These are phyloP conservation scores for Astreopora myriophthalma DNA, from an alignment of 64 coral and sea anemone species.

Conservation along the genomic window DNA sequence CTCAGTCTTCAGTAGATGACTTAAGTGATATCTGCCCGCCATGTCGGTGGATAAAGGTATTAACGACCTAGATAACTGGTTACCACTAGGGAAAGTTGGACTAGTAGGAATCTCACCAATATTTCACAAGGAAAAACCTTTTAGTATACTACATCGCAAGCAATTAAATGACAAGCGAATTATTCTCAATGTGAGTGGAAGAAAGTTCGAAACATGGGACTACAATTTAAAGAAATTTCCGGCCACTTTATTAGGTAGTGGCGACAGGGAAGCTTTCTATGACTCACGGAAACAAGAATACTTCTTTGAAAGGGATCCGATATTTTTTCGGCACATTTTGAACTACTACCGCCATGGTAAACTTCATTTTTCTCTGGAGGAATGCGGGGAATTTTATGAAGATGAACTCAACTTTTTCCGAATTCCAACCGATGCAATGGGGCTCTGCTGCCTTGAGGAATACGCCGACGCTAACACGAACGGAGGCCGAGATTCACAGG, in stretches of 20 bases:
- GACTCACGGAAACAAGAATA: conserved; percentile 72
- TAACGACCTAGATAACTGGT: conserved; percentile 49
- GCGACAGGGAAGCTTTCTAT: conserved; percentile 62
- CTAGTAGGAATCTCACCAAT: conserved; percentile 72
- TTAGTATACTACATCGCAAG: conserved; percentile 21
- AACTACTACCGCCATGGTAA: conserved; percentile 86
- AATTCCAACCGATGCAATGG: conserved; percentile 69
- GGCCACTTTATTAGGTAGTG: conserved; percentile 73
- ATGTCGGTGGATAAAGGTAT: conserved; percentile 5
- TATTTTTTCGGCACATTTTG: conserved; percentile 89
- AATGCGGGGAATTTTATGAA: conserved; percentile 80
- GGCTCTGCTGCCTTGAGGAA: conserved; percentile 87
- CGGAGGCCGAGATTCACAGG: background rate
- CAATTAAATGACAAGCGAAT: conserved; percentile 76
- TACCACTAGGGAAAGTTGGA: conserved; percentile 51
- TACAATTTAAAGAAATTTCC: conserved; percentile 83
- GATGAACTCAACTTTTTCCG: conserved; percentile 83
- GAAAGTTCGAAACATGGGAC: conserved; percentile 92
- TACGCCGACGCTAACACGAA: conserved; percentile 32
- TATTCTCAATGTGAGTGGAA: conserved; percentile 85
- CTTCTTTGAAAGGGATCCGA: conserved; percentile 81
- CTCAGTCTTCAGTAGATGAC: background rate
- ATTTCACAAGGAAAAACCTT: conserved; percentile 33
- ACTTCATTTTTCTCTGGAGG: conserved; percentile 87
- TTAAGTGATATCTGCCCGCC: background rate